Evolutionary conservation across 1,140 invertebrate species (phyloP).

Genomic region (Pollicipes pollicipes): DNA sequence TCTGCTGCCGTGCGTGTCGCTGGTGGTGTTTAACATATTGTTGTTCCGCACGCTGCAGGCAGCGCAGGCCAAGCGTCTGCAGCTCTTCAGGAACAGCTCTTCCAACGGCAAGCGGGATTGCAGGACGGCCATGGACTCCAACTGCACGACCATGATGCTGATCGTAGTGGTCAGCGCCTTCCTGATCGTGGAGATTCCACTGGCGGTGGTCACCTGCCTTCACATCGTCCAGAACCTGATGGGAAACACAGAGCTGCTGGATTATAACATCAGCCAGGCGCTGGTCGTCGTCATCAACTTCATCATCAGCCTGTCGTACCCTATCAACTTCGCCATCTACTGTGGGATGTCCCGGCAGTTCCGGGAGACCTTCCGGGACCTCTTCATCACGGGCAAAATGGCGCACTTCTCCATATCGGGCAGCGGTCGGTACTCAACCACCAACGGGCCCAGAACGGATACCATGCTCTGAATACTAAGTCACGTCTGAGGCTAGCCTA

Average conservation of each 20-base stretch:
- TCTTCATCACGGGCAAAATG: constrained; percentile 48
- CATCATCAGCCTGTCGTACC: constrained; percentile 76
- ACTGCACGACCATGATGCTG: constrained; percentile 84
- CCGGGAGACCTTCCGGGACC: constrained; percentile 75
- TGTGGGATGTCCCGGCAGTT: constrained; percentile 89
- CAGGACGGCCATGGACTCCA: constrained; percentile 51
- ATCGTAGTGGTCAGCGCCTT: constrained; percentile 89
- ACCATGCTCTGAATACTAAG: too few species aligned
- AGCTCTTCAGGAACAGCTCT: constrained; percentile 34
- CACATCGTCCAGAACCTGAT: constrained; percentile 60
- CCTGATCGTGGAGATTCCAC: constrained; percentile 70
- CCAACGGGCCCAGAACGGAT: not conserved
- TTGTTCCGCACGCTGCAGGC: constrained; percentile 64
- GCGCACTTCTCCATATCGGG: not conserved
- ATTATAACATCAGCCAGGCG: constrained; percentile 61
- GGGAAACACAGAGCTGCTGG: constrained; percentile 39
- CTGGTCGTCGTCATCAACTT: constrained; percentile 76
- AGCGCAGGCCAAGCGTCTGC: constrained; percentile 55
- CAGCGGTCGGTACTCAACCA: not conserved
- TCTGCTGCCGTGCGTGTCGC: constrained; percentile 63
- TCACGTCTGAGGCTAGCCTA: too few species aligned
- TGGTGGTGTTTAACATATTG: constrained; percentile 73
- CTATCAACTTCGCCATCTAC: constrained; percentile 88
- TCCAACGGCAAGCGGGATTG: constrained; percentile 62
- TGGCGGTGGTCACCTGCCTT: constrained; percentile 66